These are phyloP conservation scores for Therioaphis trifolii DNA, from an alignment of 2,888 invertebrate genomes.

Conservation along the genomic window DNA sequence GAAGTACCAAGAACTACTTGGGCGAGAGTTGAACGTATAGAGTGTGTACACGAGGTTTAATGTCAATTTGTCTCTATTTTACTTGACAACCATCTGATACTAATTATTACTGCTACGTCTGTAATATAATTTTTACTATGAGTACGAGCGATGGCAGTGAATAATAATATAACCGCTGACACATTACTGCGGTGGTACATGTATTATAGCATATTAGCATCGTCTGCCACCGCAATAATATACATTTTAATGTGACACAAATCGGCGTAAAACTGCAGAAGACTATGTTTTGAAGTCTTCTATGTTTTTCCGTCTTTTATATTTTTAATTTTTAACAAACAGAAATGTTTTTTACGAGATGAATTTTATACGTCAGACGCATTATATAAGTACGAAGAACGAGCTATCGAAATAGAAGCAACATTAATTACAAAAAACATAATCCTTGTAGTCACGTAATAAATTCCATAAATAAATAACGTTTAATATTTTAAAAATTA, in stretches of 20 bases:
- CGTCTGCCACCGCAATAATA: conserved; percentile 49
- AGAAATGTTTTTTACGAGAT: not conserved
- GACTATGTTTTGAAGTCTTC: not conserved
- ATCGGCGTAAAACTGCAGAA: not conserved
- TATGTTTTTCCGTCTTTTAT: conserved; percentile 17
- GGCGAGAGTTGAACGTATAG: too few relatives aligned
- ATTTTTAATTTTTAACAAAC: conserved; percentile 34
- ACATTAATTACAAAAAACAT: not conserved
- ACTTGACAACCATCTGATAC: conserved; percentile 31
- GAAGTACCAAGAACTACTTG: too few relatives aligned
- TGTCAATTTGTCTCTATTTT: conserved; percentile 1
- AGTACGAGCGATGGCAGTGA: conserved; percentile 56
- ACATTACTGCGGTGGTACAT: conserved; percentile 15
- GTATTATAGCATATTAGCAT: conserved; percentile 43
- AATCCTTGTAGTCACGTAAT: conserved; percentile 12
- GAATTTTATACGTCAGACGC: conserved; percentile 13
- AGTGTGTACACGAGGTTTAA: not conserved
- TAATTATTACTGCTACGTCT: conserved; percentile 53
- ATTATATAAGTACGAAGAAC: not conserved
- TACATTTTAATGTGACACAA: conserved; percentile 18
- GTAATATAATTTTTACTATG: conserved; percentile 51
- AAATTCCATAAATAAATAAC: conserved; percentile 31
- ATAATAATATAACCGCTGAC: conserved; percentile 50
- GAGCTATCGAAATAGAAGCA: conserved; percentile 41
- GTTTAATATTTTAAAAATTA: conserved; percentile 28